Evolutionary conservation across 2,113 vertebrate genomes (phyloP), one percentile per base, ranked within the genome.

Genomic region (Gymnarchus niloticus): DNA sequence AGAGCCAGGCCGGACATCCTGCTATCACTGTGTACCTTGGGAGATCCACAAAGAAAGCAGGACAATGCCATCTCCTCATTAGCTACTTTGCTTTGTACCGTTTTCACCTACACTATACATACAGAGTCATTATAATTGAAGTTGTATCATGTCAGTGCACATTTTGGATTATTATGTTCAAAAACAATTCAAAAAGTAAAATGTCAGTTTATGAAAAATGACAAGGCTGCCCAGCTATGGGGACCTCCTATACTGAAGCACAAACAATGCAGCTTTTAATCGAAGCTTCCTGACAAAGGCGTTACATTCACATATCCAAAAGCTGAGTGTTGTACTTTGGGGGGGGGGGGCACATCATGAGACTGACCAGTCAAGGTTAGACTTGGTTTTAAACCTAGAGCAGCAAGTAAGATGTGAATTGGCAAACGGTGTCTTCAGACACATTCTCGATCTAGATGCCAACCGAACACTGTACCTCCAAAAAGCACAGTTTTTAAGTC

Each of bases 381-480:
- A 89, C 37, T 86, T 83, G 44, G 82, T 83, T 48, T n/a, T 87
- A 56, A 14, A 46, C 69, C 61, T 41, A 77, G 84, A 57, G 51
- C 14, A 14, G 10, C 19, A 82, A 82, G 51, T 80, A 0, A 19
- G 61, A 51, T 73, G 8, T 17, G 23, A 76, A 73, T 59, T 10
- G 49, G 33, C 41, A 80, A 78, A 84, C 23, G 33, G 83, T 52
- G 48, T 41, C 51, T 80, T 17, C n/a, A 41, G 78, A 48, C 69
- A 52, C 56, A 28, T 86, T 83, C 56, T 23, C 87, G 69, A 7
- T 84, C 84, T 84, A 86, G 3, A 56, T 80, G 80, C 49, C 80
- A 86, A 91, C 91, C 69, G 87, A 89, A 91, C 56, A 28, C 65
- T 83, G 23, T 17, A 82, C 87, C 85, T 61, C 82, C 89, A 87